Evolutionary conservation across 1,140 invertebrate genomes (phyloP).

Genomic region (Caenorhabditis brenneri): DNA sequence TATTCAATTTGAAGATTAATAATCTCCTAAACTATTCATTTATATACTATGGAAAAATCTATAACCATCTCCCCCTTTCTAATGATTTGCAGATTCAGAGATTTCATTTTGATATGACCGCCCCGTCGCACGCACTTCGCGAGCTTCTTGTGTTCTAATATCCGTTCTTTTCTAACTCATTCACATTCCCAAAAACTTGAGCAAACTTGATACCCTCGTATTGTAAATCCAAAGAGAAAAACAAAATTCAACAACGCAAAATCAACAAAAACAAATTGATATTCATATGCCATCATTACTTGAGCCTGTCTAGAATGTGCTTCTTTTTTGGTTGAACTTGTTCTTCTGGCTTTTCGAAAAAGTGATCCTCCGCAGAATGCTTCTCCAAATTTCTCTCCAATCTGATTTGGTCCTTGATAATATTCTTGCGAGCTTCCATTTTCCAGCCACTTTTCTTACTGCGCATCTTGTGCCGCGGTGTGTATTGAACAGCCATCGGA

Average conservation of each 20-base stretch:
- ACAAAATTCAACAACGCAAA: conserved; percentile 46
- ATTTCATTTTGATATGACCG: too few species aligned
- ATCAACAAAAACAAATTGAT: conserved; percentile 13
- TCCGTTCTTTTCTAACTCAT: too few species aligned
- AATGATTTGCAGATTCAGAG: too few species aligned
- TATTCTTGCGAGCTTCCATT: conserved; percentile 48
- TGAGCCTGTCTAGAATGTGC: conserved; percentile 56
- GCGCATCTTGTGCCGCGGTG: conserved; percentile 55
- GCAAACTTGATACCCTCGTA: too few species aligned
- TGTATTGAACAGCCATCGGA: conserved; percentile 51
- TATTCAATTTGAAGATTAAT: not conserved
- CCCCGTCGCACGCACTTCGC: too few species aligned
- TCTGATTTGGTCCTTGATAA: conserved; percentile 52
- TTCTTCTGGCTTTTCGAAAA: conserved; percentile 47
- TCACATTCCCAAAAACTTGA: too few species aligned
- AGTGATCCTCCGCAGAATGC: conserved; percentile 45
- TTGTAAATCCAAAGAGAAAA: not conserved
- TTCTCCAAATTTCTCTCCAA: conserved; percentile 48
- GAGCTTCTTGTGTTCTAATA: too few species aligned
- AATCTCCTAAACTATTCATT: too few species aligned
- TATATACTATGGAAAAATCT: too few species aligned
- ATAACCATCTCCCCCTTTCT: too few species aligned
- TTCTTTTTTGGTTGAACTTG: conserved; percentile 5
- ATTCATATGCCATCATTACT: conserved; percentile 44
- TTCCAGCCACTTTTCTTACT: conserved; percentile 47